Conservation (phyloP, 2,888 invertebrate species). For the Tribolium freemani region DNA sequence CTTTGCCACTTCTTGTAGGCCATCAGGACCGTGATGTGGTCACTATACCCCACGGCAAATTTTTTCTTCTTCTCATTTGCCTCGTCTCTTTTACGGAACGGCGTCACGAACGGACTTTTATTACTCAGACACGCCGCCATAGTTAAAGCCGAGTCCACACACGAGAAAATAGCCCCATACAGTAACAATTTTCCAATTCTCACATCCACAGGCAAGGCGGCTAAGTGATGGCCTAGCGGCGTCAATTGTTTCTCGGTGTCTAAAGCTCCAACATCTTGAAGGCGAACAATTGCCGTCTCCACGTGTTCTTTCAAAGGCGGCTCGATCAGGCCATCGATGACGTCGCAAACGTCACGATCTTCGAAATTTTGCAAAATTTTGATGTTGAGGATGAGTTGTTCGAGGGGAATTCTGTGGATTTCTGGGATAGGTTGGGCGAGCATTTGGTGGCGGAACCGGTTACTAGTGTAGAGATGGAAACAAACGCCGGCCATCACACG, state of each 20-base stretch:
- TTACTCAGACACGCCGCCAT: slow-evolving; percentile 88
- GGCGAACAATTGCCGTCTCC: slow-evolving; percentile 76
- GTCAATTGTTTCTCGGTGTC: slow-evolving; percentile 83
- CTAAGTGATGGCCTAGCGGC: slow-evolving; percentile 88
- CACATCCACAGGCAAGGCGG: slow-evolving; percentile 91
- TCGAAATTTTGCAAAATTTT: slow-evolving; percentile 75
- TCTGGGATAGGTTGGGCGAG: slow-evolving; percentile 87
- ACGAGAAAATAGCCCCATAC: slow-evolving; percentile 92
- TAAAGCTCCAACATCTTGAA: slow-evolving; percentile 85
- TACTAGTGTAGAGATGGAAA: slow-evolving; percentile 87
- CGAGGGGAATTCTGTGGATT: slow-evolving; percentile 90
- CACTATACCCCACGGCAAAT: slow-evolving; percentile 86
- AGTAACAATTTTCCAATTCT: slow-evolving; percentile 93
- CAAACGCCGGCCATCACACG: slow-evolving; percentile 91
- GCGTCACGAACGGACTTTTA: slow-evolving; percentile 83
- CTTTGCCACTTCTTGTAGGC: slow-evolving; percentile 91
- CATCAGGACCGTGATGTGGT: slow-evolving; percentile 88
- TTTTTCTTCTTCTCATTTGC: slow-evolving; percentile 81
- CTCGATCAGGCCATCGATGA: slow-evolving; percentile 74
- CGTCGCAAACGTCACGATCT: slow-evolving; percentile 58
- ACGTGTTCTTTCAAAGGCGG: slow-evolving; percentile 80
- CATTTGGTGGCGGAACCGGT: slow-evolving; percentile 77
- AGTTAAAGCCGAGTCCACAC: slow-evolving; percentile 92
- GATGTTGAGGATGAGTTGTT: slow-evolving; percentile 83
- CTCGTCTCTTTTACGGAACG: slow-evolving; percentile 80